These are phyloP conservation scores for Aculops lycopersici DNA, from an alignment of 1,140 invertebrate genomes.

Conservation along the genomic window DNA sequence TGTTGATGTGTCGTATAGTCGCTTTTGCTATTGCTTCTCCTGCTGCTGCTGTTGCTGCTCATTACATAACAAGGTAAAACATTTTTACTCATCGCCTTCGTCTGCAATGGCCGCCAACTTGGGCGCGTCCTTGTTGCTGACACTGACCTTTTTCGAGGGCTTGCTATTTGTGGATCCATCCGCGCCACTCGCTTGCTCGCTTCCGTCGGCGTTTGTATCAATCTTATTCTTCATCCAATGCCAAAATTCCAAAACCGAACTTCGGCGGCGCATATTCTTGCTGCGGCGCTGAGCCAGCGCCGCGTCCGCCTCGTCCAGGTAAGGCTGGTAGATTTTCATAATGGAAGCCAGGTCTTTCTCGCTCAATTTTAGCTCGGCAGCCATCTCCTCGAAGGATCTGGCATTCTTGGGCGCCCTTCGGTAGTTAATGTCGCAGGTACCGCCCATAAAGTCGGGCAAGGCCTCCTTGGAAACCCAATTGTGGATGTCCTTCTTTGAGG, in stretches of 20 bases:
- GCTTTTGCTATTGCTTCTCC: no score
- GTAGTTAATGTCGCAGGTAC: conserved; percentile 5
- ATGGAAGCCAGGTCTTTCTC: not conserved
- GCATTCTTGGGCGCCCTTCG: conserved; percentile 5
- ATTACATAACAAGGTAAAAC: no score
- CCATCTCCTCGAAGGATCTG: not conserved
- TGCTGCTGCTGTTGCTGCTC: no score
- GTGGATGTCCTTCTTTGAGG: not conserved
- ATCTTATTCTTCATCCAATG: not conserved
- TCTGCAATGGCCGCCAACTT: no score
- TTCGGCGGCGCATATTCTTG: not conserved
- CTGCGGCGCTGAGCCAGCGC: not conserved
- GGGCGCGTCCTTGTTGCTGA: no score
- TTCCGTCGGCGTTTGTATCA: no score
- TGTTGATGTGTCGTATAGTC: no score
- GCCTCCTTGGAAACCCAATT: conserved; percentile 2
- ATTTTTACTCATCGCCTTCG: no score
- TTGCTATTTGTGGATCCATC: no score
- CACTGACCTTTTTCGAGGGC: no score
- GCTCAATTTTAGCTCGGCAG: not conserved
- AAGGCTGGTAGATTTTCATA: not conserved
- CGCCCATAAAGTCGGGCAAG: conserved; percentile 6
- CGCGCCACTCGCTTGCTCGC: no score
- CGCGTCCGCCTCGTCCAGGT: conserved; percentile 1
- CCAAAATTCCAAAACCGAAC: not conserved